These are phyloP conservation scores for Lampris megalopsis DNA, from an alignment of 2,113 vertebrate genomes.

Conservation along the genomic window DNA sequence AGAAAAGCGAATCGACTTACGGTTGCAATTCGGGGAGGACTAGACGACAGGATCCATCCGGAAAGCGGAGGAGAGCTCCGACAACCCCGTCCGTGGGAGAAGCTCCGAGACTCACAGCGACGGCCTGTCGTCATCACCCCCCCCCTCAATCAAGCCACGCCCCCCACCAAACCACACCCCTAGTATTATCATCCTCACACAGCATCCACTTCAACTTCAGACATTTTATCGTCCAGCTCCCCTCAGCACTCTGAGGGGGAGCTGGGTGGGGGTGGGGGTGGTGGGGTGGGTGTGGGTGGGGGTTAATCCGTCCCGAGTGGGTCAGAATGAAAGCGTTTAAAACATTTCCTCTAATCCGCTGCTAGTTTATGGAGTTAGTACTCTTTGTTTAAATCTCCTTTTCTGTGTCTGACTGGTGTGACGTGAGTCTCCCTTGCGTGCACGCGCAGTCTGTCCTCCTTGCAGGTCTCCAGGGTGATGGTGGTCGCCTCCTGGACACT, in stretches of 20 bases:
- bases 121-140: slow-evolving; percentile 49
- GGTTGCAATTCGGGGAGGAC: slow-evolving; percentile 43
- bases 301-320: too few relatives aligned
- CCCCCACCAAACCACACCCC: slow-evolving; percentile 57
- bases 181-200: slow-evolving; percentile 22
- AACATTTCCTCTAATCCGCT: neutral
- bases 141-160: neutral
- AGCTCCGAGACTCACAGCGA: slow-evolving; percentile 40
- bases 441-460: too few relatives aligned
- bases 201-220: slow-evolving; percentile 6
- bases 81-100: slow-evolving; percentile 61
- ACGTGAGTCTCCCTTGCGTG: too few relatives aligned
- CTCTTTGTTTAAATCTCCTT: too few relatives aligned
- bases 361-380: too few relatives aligned
- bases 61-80: slow-evolving; percentile 39
- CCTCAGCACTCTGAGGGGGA: neutral
- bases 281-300: too few relatives aligned
- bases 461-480: too few relatives aligned
- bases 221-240: slow-evolving; percentile 15
- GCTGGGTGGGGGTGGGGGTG: too few relatives aligned
- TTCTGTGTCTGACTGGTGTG: too few relatives aligned
- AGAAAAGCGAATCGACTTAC: slow-evolving; percentile 65
- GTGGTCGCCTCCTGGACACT: too few relatives aligned
- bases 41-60: slow-evolving; percentile 73
- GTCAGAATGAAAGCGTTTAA: too few relatives aligned